Base-by-base conservation (phyloP, 2,888 invertebrate genomes). In the Epistrophella euchroma region DNA sequence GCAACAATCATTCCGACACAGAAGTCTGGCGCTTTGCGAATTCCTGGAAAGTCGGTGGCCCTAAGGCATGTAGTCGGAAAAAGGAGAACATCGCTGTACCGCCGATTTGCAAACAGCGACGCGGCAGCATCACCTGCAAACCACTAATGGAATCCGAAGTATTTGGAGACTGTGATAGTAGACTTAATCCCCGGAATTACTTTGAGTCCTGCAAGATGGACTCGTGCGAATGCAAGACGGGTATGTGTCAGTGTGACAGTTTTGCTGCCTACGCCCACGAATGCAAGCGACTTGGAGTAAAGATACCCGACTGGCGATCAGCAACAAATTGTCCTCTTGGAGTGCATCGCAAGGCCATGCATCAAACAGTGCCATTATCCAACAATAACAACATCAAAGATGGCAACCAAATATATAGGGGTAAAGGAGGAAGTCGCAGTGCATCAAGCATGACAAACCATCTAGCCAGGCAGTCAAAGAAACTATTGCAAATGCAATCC, bases 21-120 rank as follows among this genome's bases (percentile, higher is more conserved):
- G 93, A 94, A 73, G 91, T 93, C 7, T 93, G 94, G 93, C 94
- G 94, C 72, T 98, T 98, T 90, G 98, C 97, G 4, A 94, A 96
- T 64, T 97, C 98, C 4, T 99, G 98, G 98, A 95, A 97, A 71
- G 96, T 97, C 1, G 98, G 98, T 0, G 96, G 96, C 0, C 95
- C 94, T 82, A 95, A 95, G 75, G 95, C 95, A 4, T 97, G 97
- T 90, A 94, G 95, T 2, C 93, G 95, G 0, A 91, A 91, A 60
- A 94, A 93, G 88, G 93, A 94, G 89, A 93, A 92, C 84, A 89
- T 93, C 79, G 90, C 91, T 80, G 89, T 91, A 88, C 89, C 92
- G 88, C 93, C 94, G 88, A 93, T 93, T 88, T 93, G 94, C 71
- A 93, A 94, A 88, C 93, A 94, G 58, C 91, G 92, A 75, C 93